phyloP scores from a whole-genome alignment of 2,113 vertebrate genomes.

The Otus sunia region DNA sequence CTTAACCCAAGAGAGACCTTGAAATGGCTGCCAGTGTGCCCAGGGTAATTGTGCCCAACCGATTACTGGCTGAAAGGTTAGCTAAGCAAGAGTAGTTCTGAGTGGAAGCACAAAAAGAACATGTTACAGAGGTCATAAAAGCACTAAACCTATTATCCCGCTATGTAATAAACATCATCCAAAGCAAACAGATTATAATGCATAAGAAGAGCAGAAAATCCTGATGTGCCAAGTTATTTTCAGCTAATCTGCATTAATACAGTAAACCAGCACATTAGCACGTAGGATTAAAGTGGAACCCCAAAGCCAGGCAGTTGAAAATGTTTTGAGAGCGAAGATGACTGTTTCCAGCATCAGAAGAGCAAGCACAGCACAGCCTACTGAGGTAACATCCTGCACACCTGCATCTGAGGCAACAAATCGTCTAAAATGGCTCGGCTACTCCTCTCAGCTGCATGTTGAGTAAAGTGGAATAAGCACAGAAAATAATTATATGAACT shows the following conservation, averaged over 20 bases:
- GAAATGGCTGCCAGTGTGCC: neutral
- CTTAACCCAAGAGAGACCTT: neutral
- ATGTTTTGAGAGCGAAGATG: neutral
- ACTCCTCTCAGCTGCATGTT: neutral
- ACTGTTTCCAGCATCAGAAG: neutral
- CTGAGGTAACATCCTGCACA: neutral
- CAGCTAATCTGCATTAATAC: slow-evolving; percentile 39
- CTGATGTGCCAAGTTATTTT: slow-evolving; percentile 25
- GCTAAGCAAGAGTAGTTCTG: slow-evolving; percentile 2
- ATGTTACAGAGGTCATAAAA: slow-evolving; percentile 24
- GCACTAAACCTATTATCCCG: slow-evolving; percentile 43
- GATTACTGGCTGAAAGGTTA: neutral
- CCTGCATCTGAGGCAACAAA: neutral
- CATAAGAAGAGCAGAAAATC: slow-evolving; percentile 1
- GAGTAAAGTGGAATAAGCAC: neutral
- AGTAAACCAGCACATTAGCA: slow-evolving; percentile 8
- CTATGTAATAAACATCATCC: slow-evolving; percentile 18
- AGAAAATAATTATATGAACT: neutral
- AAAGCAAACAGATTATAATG: slow-evolving; percentile 47
- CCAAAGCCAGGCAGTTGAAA: slow-evolving; percentile 9
- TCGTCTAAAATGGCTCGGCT: neutral
- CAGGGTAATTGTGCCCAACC: neutral
- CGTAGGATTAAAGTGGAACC: slow-evolving; percentile 32
- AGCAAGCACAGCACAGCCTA: neutral
- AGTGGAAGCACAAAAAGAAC: neutral